A percentile compares a stretch with the other conserved stretches of the same genome.
Evolutionary conservation across 2,888 invertebrate genomes (phyloP).

Genomic region (Dexiosoma caninum): DNA sequence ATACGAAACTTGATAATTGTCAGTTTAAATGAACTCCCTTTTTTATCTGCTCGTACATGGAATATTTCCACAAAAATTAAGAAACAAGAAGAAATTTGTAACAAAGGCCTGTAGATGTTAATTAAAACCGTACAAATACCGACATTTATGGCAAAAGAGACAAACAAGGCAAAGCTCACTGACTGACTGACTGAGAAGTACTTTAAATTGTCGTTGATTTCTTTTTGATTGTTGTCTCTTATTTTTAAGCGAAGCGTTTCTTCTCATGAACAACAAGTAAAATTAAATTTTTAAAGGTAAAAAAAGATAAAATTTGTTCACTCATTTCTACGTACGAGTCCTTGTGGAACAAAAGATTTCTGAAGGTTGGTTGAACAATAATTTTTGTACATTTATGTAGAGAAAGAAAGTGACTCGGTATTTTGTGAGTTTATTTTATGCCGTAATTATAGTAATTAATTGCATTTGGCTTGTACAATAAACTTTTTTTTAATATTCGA

Average conservation of each 20-base stretch:
- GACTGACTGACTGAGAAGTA: constrained; percentile 16
- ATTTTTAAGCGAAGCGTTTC: neutral
- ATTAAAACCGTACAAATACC: constrained; percentile 25
- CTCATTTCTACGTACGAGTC: neutral
- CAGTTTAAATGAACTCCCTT: neutral
- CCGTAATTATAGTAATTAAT: too few species aligned
- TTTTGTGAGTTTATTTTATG: neutral
- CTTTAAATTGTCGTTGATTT: constrained; percentile 39
- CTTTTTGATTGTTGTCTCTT: constrained; percentile 27
- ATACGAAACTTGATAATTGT: constrained; percentile 34
- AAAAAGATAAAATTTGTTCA: neutral
- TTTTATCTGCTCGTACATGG: neutral
- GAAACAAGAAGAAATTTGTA: neutral
- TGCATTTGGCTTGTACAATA: too few species aligned
- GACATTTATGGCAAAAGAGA: neutral
- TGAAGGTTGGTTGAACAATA: constrained; percentile 3
- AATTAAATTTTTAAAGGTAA: neutral
- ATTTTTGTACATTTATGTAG: neutral
- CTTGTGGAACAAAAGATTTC: neutral
- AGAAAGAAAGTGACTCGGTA: too few species aligned
- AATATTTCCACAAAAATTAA: neutral
- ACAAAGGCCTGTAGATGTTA: constrained; percentile 18
- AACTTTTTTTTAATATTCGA: too few species aligned
- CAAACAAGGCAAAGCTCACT: constrained; percentile 18
- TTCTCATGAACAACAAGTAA: neutral